Evolutionary conservation across 2,113 vertebrate species (phyloP).

Genomic region (Verasper variegatus): DNA sequence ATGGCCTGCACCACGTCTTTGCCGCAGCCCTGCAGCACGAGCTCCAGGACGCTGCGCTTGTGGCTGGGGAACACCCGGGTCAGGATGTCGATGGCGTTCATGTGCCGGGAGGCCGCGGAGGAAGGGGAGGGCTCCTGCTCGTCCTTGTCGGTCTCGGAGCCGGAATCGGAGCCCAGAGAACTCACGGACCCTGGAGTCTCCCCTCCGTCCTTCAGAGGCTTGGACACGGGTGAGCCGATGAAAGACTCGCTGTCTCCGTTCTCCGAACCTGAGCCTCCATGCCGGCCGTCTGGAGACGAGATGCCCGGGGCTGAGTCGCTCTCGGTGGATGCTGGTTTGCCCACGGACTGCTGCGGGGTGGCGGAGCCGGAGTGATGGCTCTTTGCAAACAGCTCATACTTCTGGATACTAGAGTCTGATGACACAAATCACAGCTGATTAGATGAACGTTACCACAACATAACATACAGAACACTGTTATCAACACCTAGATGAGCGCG

Average conservation of each 20-base stretch:
- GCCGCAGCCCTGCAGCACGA: constrained; percentile 96
- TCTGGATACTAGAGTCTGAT: constrained; percentile 92
- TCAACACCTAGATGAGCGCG: no score
- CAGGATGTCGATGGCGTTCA: constrained; percentile 98
- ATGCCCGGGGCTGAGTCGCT: constrained; percentile 90
- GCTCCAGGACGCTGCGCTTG: constrained; percentile 95
- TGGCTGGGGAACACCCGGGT: constrained; percentile 97
- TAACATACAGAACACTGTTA: no score
- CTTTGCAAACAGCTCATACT: constrained; percentile 96
- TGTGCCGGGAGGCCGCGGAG: constrained; percentile 86
- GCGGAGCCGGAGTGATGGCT: constrained; percentile 85
- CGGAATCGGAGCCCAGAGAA: constrained; percentile 94
- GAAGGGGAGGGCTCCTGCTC: constrained; percentile 89
- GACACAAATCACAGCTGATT: constrained; percentile 11
- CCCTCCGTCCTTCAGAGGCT: constrained; percentile 87
- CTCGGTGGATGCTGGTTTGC: constrained; percentile 88
- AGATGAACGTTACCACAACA: no score
- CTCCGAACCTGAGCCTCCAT: constrained; percentile 91
- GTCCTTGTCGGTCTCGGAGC: constrained; percentile 95
- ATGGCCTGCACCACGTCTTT: constrained; percentile 99
- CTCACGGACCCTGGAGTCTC: constrained; percentile 91
- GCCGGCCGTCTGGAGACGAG: constrained; percentile 92
- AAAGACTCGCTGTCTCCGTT: constrained; percentile 94
- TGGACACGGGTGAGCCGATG: constrained; percentile 89
- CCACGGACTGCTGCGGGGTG: constrained; percentile 84